Evolutionary conservation across 2,888 invertebrate genomes (phyloP).

Genomic region (Yponomeuta sedellus): DNA sequence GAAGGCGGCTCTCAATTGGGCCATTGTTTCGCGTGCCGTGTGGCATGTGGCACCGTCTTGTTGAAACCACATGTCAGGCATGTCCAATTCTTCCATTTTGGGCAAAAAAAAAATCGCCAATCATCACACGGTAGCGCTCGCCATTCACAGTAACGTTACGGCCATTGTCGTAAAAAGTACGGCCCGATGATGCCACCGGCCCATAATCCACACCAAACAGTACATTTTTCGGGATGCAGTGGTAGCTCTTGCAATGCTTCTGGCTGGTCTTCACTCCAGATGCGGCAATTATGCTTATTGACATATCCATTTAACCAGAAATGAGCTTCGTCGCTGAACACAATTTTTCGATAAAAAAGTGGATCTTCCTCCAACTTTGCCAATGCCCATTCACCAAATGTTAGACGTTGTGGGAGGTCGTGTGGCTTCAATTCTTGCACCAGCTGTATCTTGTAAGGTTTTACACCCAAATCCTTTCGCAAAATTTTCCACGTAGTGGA

Average conservation of each 20-base stretch:
- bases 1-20: too few relatives aligned
- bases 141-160: too few relatives aligned
- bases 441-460: slow-evolving; percentile 8
- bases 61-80: too few relatives aligned
- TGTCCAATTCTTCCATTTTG: too few relatives aligned
- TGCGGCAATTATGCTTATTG: slow-evolving; percentile 15
- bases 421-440: slow-evolving; percentile 20
- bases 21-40: too few relatives aligned
- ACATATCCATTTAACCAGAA: slow-evolving; percentile 17
- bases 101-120: too few relatives aligned
- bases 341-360: slow-evolving; percentile 12
- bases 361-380: background rate
- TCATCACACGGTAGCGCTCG: too few relatives aligned
- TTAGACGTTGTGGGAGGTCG: slow-evolving; percentile 17
- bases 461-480: slow-evolving; percentile 7
- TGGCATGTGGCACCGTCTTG: too few relatives aligned
- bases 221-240: slow-evolving; percentile 20
- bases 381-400: slow-evolving; percentile 17
- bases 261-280: slow-evolving; percentile 18
- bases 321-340: slow-evolving; percentile 18
- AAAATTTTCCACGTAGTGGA: too few relatives aligned
- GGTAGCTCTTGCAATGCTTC: slow-evolving; percentile 17
- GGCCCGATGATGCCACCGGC: too few relatives aligned
- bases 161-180: too few relatives aligned
- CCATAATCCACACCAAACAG: slow-evolving; percentile 16